phyloP scores from a whole-genome alignment of 2,113 vertebrate species.

The Psittacula cyanocephala region DNA sequence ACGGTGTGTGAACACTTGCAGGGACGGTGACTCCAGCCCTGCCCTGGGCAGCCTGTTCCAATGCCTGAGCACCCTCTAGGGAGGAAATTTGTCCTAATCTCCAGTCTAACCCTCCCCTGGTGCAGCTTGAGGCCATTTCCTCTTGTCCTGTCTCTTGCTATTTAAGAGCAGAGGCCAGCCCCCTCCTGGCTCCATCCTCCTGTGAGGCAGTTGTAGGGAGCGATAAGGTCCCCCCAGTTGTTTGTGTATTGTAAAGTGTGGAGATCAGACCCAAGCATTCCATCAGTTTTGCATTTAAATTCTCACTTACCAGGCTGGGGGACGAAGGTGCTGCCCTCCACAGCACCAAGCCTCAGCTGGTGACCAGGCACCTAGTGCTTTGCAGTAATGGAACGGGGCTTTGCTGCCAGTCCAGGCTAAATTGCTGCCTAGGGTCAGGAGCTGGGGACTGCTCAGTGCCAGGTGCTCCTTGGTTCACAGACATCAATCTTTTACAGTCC shows the following conservation, averaged over 20 bases:
- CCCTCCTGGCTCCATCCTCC: background rate
- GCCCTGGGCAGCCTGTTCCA: background rate
- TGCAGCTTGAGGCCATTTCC: background rate
- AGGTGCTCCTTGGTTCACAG: background rate
- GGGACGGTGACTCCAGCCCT: background rate
- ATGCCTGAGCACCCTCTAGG: background rate
- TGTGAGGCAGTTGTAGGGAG: background rate
- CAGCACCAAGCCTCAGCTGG: background rate
- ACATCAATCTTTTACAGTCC: background rate
- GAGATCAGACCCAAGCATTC: background rate
- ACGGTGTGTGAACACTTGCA: background rate
- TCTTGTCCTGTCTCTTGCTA: background rate
- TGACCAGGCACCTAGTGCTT: background rate
- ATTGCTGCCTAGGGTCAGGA: background rate
- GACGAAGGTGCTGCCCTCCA: background rate
- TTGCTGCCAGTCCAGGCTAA: background rate
- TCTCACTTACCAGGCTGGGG: background rate
- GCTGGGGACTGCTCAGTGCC: background rate
- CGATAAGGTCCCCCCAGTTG: background rate
- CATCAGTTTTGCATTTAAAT: background rate
- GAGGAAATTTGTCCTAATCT: background rate
- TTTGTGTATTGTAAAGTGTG: background rate
- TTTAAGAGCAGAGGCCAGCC: background rate
- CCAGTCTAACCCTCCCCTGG: background rate
- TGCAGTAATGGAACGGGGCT: background rate